These are phyloP conservation scores for Agriopis marginaria DNA, from an alignment of 2,888 invertebrate genomes.

Conservation along the genomic window DNA sequence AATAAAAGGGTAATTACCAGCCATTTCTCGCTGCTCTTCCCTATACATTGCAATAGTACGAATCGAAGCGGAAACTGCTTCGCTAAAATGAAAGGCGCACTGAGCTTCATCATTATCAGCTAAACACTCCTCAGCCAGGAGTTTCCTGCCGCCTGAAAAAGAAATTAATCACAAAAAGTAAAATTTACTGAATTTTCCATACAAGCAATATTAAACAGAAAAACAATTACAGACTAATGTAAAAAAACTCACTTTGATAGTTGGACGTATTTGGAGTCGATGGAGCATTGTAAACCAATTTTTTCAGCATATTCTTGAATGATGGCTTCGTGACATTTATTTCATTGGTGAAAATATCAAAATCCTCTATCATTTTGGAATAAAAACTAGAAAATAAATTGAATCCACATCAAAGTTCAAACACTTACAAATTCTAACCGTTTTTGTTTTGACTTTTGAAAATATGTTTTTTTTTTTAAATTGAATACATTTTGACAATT, in stretches of 20 bases:
- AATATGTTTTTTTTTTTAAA: too few species aligned
- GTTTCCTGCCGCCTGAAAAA: conserved; percentile 71
- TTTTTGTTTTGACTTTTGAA: too few species aligned
- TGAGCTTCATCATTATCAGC: conserved; percentile 63
- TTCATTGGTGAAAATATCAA: conserved; percentile 79
- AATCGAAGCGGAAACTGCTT: conserved; percentile 73
- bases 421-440: too few species aligned
- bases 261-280: conserved; percentile 74
- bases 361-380: conserved; percentile 71
- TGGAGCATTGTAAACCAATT: conserved; percentile 70
- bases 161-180: conserved; percentile 6
- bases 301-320: conserved; percentile 69
- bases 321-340: conserved; percentile 72
- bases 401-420: too few species aligned
- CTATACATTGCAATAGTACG: conserved; percentile 78
- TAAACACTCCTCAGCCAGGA: conserved; percentile 74
- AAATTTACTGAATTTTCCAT: neutral
- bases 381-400: neutral
- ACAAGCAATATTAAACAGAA: neutral
- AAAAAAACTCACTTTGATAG: conserved; percentile 73
- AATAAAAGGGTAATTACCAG: conserved; percentile 53
- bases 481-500: too few species aligned
- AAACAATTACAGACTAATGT: neutral
- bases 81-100: conserved; percentile 78
- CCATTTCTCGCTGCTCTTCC: conserved; percentile 70